These are phyloP conservation scores for Heterocephalus glaber DNA, from an alignment of 2,113 vertebrate genomes.

Conservation along the genomic window DNA sequence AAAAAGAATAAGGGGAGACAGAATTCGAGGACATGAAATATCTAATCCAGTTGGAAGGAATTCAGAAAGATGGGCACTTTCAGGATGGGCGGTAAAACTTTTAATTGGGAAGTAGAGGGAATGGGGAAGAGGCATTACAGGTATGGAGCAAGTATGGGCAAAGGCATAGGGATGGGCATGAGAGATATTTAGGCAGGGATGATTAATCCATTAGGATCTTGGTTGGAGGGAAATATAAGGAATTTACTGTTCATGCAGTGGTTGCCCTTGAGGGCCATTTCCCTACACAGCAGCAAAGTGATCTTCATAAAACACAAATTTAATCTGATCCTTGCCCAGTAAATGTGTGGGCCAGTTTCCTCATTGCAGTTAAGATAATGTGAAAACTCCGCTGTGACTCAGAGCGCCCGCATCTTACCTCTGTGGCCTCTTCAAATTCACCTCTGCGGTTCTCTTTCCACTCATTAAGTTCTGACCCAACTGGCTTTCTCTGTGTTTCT, in stretches of 20 bases:
- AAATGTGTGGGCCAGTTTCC: not conserved
- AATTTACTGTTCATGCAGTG: not conserved
- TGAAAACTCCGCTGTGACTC: too few species aligned
- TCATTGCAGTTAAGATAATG: too few species aligned
- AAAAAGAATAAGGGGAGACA: not conserved
- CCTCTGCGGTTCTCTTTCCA: not conserved
- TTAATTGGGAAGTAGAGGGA: not conserved
- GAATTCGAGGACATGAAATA: not conserved
- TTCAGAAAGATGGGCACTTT: not conserved
- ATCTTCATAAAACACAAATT: not conserved
- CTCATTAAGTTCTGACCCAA: not conserved
- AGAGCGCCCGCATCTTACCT: not conserved
- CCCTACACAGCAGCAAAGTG: too few species aligned
- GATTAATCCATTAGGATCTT: not conserved
- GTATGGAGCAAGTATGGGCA: not conserved
- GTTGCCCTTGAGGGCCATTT: not conserved
- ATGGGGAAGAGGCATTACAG: not conserved
- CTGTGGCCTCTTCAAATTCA: not conserved
- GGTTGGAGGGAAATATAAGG: not conserved
- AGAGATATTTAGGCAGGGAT: not conserved
- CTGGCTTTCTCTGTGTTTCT: not conserved
- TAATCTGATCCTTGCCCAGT: not conserved
- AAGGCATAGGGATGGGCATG: not conserved
- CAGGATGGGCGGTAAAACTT: not conserved
- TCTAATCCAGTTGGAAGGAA: not conserved